These are phyloP conservation scores for Halisarca cf. caerulea DNA, from an alignment of 37 sponge, comb jelly and placozoan species.

Conservation along the genomic window DNA sequence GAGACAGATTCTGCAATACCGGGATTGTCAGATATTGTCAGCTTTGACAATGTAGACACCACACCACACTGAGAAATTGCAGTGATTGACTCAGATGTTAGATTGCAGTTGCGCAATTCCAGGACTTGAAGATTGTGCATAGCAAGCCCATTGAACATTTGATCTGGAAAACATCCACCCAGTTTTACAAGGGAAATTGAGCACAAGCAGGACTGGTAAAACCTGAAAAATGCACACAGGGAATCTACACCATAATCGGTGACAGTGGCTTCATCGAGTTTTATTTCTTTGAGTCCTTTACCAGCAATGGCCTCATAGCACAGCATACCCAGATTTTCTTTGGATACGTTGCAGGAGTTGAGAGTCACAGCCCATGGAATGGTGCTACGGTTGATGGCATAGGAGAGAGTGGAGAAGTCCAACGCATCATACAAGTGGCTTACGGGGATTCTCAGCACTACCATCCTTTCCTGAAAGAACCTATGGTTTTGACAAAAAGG, in stretches of 20 bases:
- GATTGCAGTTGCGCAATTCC: not conserved
- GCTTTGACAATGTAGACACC: not conserved
- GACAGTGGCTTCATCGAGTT: not conserved
- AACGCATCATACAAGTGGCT: not conserved
- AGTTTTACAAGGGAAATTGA: not conserved
- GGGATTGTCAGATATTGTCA: not conserved
- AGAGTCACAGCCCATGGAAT: not conserved
- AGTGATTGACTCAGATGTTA: not conserved
- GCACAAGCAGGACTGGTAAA: not conserved
- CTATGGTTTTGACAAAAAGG: not conserved
- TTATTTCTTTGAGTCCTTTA: not conserved
- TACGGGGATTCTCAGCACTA: not conserved
- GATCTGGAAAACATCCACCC: not conserved
- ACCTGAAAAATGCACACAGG: not conserved
- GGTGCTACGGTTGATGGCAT: not conserved
- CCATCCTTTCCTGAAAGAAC: not conserved
- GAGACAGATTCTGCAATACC: not conserved
- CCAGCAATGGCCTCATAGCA: not conserved
- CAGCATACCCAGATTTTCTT: conserved; percentile 5
- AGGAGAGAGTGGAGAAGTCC: not conserved
- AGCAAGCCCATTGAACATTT: not conserved
- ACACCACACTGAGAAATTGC: not conserved
- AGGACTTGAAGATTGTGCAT: not conserved
- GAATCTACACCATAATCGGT: not conserved
- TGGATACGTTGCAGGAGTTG: not conserved